Conservation (phyloP, 2,113 vertebrate genomes). For the Lepidothrix coronata region DNA sequence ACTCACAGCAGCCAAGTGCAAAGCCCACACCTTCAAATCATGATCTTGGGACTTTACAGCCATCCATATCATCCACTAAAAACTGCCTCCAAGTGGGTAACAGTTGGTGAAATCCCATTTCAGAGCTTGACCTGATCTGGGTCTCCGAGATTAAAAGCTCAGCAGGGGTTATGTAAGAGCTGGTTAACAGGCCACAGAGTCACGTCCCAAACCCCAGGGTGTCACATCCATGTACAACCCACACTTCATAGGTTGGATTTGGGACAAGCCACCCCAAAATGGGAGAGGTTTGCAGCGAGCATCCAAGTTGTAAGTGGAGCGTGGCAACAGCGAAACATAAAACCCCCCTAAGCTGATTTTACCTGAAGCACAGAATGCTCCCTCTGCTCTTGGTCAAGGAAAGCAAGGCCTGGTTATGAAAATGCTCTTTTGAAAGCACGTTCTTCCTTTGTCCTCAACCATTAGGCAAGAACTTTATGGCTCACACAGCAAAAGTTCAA, state of each 20-base stretch:
- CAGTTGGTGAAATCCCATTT: not conserved
- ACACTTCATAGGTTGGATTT: rapidly evolving
- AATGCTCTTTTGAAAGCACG: not conserved
- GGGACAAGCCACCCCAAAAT: not conserved
- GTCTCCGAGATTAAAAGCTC: not conserved
- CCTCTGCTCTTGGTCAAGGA: not conserved
- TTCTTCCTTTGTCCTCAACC: not conserved
- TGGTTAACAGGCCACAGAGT: not conserved
- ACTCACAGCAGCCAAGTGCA: not conserved
- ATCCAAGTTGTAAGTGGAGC: rapidly evolving
- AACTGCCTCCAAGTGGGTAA: not conserved
- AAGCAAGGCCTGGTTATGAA: not conserved
- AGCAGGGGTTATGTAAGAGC: not conserved
- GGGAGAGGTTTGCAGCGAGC: not conserved
- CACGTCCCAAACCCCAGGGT: rapidly evolving
- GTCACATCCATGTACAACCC: rapidly evolving
- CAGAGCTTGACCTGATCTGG: not conserved
- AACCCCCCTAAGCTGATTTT: not conserved
- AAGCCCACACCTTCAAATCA: not conserved
- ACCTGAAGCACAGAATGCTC: not conserved
- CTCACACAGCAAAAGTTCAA: not conserved
- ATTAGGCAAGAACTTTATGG: not conserved
- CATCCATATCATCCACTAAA: not conserved
- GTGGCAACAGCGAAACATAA: rapidly evolving
- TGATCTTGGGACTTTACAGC: not conserved